Evolutionary conservation across 1,140 invertebrate species (phyloP).

Genomic region (Penaeus chinensis): DNA sequence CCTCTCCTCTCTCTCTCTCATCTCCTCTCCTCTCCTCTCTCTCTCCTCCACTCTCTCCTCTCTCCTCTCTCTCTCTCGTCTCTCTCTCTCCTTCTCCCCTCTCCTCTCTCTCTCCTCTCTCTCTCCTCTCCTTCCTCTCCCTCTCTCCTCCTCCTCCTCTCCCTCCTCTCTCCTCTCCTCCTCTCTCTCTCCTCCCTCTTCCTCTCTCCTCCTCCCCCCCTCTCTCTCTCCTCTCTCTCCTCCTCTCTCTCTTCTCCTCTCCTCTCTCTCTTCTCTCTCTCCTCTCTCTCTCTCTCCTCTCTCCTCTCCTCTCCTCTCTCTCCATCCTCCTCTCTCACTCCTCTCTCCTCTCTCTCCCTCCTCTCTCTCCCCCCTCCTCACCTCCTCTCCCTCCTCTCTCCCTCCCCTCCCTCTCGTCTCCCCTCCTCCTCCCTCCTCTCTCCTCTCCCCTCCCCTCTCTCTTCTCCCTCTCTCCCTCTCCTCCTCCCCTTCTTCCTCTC

Average conservation of each 20-base stretch:
- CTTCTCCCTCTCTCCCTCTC: too few species aligned
- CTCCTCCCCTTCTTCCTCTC: too few species aligned
- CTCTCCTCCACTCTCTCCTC: background rate
- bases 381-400: too few species aligned
- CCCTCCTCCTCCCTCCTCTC: background rate
- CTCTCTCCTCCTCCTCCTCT: background rate
- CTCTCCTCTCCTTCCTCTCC: background rate
- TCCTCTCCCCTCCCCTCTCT: background rate
- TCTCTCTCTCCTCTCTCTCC: background rate
- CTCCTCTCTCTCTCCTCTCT: constrained; percentile 25
- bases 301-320: background rate
- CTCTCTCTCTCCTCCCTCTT: constrained; percentile 17
- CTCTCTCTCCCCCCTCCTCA: too few species aligned
- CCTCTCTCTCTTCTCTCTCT: too few species aligned
- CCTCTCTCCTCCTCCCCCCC: background rate
- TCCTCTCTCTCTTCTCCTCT: background rate
- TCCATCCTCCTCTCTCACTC: too few species aligned
- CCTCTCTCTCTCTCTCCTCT: background rate
- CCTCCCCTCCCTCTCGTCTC: background rate
- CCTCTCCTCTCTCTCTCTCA: background rate
- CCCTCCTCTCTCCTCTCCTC: background rate
- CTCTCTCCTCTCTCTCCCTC: too few species aligned
- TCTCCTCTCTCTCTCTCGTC: constrained; percentile 25
- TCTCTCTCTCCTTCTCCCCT: background rate
- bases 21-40: background rate